phyloP scores from a whole-genome alignment of 2,888 invertebrate species.

The Lasiommata megera region DNA sequence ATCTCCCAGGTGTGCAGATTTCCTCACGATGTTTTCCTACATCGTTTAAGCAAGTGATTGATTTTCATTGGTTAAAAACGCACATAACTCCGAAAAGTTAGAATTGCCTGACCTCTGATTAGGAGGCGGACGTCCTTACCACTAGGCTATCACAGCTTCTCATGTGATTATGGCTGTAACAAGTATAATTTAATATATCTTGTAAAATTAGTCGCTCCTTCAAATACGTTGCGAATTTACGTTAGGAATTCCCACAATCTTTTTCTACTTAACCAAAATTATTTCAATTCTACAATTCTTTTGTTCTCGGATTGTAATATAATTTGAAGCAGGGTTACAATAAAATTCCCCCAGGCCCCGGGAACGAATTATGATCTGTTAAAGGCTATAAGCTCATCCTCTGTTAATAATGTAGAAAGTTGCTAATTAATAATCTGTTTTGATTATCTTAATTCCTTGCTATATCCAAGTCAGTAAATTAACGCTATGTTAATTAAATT shows the following conservation, averaged over 20 bases:
- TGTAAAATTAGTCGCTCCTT: neutral
- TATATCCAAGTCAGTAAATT: no score
- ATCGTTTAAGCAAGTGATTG: no score
- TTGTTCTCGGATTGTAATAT: neutral
- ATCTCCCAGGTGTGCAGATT: no score
- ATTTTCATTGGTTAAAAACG: no score
- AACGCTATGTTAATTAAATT: no score
- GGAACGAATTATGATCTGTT: neutral
- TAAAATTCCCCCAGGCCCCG: neutral
- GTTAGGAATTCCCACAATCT: neutral
- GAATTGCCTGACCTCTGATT: no score
- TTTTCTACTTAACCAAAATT: neutral
- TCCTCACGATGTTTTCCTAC: no score
- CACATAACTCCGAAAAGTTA: no score
- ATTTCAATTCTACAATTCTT: neutral
- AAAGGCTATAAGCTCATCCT: neutral
- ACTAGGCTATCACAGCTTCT: no score
- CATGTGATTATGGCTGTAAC: no score
- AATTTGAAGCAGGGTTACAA: neutral
- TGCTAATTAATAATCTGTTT: slow-evolving; percentile 1
- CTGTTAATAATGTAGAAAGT: neutral
- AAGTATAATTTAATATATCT: neutral
- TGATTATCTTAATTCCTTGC: neutral
- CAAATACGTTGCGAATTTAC: neutral
- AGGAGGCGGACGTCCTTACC: no score